Base-by-base conservation (phyloP, 2,797 vertebrate genomes). In the Natrix natrix region DNA sequence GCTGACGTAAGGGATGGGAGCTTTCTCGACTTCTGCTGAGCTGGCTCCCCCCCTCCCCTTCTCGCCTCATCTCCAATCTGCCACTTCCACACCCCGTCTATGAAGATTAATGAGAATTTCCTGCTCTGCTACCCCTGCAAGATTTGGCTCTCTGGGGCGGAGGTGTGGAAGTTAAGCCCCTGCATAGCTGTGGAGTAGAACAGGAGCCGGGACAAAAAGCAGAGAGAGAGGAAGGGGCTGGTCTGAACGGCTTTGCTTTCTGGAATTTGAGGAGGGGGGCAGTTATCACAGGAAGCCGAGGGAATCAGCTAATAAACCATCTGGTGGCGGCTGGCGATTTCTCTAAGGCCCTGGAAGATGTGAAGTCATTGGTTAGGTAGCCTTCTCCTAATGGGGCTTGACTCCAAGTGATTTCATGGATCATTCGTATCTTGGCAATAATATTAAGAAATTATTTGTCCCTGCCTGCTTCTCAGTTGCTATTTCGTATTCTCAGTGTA, bases 31-130 rank as follows among this genome's bases (percentile, higher is more conserved):
- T 63, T 52, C 48, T 28, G 10, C 14, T 12, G 28, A 24, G 43
- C 37, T 32, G 55, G 87, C 37, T 89, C 3, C 0, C 20, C 12
- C 56, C 14, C 52, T 24, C 88, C 43, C 92, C 0, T 8, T 26
- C 91, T 86, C 37, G 2, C 48, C 87, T 86, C 55, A 28, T 87
- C 91, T 60, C 88, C 88, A 54, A 5, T 11, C 89, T 83, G 61
- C 86, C 48, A 43, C 43, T 90, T 90, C 91, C 43, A n/a, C 48
- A 26, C 20, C 14, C 12, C 88, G 20, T 26, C 89, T 56, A 52
- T 88, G 91, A 90, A 92, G 91, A 92, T 92, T 61, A 94, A 92
- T 90, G 83, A 74, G 93, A 28, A 14, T n/a, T 60, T 86, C 60
- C 61, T 32, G 60, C 32, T 11, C 14, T 24, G 22, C 61, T 24